Conservation (phyloP, 2,888 invertebrate genomes). For the Adineta ricciae region DNA sequence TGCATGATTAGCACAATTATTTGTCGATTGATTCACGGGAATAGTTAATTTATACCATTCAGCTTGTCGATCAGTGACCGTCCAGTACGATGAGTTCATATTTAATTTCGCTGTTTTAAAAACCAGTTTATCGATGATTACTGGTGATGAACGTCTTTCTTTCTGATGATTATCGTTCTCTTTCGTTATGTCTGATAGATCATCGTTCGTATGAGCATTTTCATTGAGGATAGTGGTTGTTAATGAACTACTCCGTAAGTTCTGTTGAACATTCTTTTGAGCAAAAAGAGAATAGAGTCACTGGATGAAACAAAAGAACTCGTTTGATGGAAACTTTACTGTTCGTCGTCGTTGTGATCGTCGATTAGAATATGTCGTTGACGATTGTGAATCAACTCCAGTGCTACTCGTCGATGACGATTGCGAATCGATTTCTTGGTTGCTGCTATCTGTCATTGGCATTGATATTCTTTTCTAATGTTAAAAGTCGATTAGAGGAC, state of each 20-base stretch:
- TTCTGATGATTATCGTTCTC: background rate
- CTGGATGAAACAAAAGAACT: background rate
- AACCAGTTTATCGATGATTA: background rate
- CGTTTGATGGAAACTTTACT: too few species aligned
- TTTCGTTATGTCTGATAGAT: background rate
- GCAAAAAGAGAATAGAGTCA: too few species aligned
- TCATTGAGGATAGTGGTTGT: background rate
- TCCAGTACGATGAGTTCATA: background rate
- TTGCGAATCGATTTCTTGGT: background rate
- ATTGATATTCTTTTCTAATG: background rate
- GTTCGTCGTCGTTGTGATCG: background rate
- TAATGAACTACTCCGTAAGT: background rate
- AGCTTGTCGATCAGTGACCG: background rate
- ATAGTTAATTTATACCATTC: slow-evolving; percentile 17
- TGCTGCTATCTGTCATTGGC: background rate
- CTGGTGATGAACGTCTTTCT: background rate
- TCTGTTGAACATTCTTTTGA: background rate
- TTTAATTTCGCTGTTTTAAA: slow-evolving; percentile 7
- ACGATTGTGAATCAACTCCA: background rate
- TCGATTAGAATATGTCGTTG: background rate
- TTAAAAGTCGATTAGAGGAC: background rate
- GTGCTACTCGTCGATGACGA: background rate
- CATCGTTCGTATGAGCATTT: background rate
- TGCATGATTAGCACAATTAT: background rate
- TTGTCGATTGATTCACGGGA: background rate